phyloP scores from a whole-genome alignment of 1,140 invertebrate genomes.

The Drosophila seguyi region DNA sequence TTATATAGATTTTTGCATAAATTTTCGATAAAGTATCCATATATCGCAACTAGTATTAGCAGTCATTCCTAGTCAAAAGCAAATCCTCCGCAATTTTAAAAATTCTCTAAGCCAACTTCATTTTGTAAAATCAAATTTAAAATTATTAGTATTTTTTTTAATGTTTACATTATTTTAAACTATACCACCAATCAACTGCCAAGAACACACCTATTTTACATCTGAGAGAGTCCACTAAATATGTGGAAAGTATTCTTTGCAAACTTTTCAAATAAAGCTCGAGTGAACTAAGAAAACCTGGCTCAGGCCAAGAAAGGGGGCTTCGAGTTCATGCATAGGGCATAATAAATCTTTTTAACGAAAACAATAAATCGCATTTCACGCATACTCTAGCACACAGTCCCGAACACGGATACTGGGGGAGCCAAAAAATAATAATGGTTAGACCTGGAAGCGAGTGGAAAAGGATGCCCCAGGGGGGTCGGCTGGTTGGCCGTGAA shows the following conservation, averaged over 20 bases:
- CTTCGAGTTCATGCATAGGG: slow-evolving; percentile 38
- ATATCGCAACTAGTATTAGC: background rate
- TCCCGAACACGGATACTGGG: slow-evolving; percentile 8
- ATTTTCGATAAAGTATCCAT: background rate
- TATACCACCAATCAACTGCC: background rate
- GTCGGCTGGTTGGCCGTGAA: slow-evolving; percentile 5
- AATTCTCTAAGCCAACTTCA: background rate
- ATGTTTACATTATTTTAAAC: background rate
- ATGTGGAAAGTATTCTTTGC: slow-evolving; percentile 46
- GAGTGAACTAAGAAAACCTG: slow-evolving; percentile 15
- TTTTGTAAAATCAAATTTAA: background rate
- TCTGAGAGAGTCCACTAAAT: slow-evolving; percentile 1
- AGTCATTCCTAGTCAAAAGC: background rate
- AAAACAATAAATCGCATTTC: slow-evolving; percentile 83
- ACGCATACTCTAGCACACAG: slow-evolving; percentile 73
- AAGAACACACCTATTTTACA: slow-evolving; percentile 4
- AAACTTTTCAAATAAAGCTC: slow-evolving; percentile 79
- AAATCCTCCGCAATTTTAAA: background rate
- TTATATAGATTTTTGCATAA: background rate
- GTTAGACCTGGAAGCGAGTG: slow-evolving; percentile 41
- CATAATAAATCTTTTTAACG: slow-evolving; percentile 82
- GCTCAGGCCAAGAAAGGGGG: background rate
- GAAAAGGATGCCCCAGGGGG: slow-evolving; percentile 18
- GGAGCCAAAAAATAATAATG: slow-evolving; percentile 38
- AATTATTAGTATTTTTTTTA: background rate